Evolutionary conservation across 2,888 invertebrate genomes (phyloP).

Genomic region (Uloborus plumipes): DNA sequence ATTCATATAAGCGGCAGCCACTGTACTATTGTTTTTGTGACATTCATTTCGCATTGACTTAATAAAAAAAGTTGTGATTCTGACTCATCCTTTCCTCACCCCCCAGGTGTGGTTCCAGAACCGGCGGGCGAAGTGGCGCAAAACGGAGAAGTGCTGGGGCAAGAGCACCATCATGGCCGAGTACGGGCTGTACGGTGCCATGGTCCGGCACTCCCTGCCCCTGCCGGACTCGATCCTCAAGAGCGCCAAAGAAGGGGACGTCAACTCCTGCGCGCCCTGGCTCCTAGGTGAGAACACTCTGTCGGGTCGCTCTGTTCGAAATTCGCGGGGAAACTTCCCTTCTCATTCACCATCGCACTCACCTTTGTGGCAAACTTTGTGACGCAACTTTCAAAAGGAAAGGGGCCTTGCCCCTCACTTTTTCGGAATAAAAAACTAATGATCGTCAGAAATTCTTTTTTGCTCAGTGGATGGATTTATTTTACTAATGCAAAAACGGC

Average conservation of each 20-base stretch:
- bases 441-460: no score
- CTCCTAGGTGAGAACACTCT: conserved; percentile 85
- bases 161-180: conserved; percentile 99
- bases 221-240: conserved; percentile 98
- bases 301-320: not conserved
- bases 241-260: conserved; percentile 90
- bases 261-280: conserved; percentile 89
- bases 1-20: no score
- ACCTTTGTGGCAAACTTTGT: no score
- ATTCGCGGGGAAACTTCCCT: no score
- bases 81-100: not conserved
- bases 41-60: no score
- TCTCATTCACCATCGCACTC: no score
- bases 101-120: conserved; percentile 65
- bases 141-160: conserved; percentile 99
- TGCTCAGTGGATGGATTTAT: no score
- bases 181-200: conserved; percentile 98
- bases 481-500: no score
- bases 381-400: no score
- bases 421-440: no score
- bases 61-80: not conserved
- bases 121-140: conserved; percentile 83
- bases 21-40: no score
- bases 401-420: no score
- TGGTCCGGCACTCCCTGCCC: conserved; percentile 98